Evolutionary conservation across 1,140 invertebrate species (phyloP).

Genomic region (Campodea augens): DNA sequence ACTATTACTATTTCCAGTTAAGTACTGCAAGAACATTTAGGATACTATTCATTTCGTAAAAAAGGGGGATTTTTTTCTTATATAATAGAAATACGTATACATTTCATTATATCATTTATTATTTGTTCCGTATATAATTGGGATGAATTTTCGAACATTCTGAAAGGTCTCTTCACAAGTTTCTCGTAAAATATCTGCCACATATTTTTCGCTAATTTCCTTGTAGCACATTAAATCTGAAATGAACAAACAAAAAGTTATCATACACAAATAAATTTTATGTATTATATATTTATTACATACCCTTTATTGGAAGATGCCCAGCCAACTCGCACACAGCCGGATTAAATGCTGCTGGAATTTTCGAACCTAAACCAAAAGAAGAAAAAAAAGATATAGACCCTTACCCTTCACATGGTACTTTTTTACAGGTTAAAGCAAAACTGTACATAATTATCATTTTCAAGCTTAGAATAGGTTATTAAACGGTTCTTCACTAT

Average conservation of each 20-base stretch:
- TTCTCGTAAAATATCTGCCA: slow-evolving; percentile 7
- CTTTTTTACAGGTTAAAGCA: too few relatives aligned
- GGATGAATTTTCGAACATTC: neutral
- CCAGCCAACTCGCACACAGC: slow-evolving; percentile 45
- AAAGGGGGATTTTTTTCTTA: too few relatives aligned
- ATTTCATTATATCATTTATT: too few relatives aligned
- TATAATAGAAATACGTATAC: too few relatives aligned
- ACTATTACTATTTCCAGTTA: too few relatives aligned
- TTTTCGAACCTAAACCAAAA: slow-evolving; percentile 28
- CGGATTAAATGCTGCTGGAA: slow-evolving; percentile 32
- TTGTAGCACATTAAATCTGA: slow-evolving; percentile 11
- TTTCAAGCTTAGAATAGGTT: too few relatives aligned
- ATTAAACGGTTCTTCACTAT: too few relatives aligned
- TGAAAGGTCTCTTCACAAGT: slow-evolving; percentile 12
- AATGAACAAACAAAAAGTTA: slow-evolving; percentile 23
- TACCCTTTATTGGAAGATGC: slow-evolving; percentile 40
- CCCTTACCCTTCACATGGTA: too few relatives aligned
- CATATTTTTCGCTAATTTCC: slow-evolving; percentile 12
- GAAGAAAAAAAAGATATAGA: too few relatives aligned
- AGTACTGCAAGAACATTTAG: too few relatives aligned
- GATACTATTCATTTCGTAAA: too few relatives aligned
- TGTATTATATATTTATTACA: slow-evolving; percentile 18
- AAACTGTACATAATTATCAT: too few relatives aligned
- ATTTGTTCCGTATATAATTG: neutral
- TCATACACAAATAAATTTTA: slow-evolving; percentile 9